These are phyloP conservation scores for Lycaena phlaeas DNA, from an alignment of 2,888 invertebrate species.

Conservation along the genomic window DNA sequence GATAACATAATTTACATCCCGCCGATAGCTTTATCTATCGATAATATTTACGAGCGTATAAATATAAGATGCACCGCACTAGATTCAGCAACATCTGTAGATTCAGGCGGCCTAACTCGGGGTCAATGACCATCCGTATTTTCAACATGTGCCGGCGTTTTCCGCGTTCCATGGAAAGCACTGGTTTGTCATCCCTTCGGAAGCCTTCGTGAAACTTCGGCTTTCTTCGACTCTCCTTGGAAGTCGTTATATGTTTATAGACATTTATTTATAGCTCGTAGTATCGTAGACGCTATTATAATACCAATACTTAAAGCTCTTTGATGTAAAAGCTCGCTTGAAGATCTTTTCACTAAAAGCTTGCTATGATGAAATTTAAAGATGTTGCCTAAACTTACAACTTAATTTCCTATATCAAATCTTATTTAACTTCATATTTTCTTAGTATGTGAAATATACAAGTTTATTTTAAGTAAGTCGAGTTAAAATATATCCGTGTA, in stretches of 20 bases:
- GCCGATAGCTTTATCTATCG: too few relatives aligned
- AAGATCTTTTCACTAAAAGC: constrained; percentile 6
- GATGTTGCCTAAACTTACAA: too few relatives aligned
- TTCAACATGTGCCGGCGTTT: constrained; percentile 70
- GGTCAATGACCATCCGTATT: constrained; percentile 70
- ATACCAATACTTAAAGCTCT: constrained; percentile 4
- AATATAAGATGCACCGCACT: constrained; percentile 54
- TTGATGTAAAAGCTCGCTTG: not conserved
- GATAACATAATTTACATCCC: too few relatives aligned
- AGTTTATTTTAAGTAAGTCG: too few relatives aligned
- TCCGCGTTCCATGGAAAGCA: constrained; percentile 70
- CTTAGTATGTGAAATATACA: too few relatives aligned
- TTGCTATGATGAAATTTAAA: not conserved
- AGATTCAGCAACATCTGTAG: constrained; percentile 65
- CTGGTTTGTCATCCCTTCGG: constrained; percentile 61
- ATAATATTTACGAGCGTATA: constrained; percentile 34
- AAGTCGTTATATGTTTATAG: constrained; percentile 15
- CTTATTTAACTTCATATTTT: too few relatives aligned
- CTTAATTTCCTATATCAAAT: too few relatives aligned
- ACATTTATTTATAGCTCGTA: constrained; percentile 16
- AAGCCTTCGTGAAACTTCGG: constrained; percentile 48
- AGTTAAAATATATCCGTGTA: too few relatives aligned
- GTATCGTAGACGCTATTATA: constrained; percentile 17
- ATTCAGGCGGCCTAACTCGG: constrained; percentile 51
- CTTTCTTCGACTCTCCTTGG: constrained; percentile 27